These are phyloP conservation scores for Gymnocheta viridis DNA, from an alignment of 2,888 invertebrate species.

Conservation along the genomic window DNA sequence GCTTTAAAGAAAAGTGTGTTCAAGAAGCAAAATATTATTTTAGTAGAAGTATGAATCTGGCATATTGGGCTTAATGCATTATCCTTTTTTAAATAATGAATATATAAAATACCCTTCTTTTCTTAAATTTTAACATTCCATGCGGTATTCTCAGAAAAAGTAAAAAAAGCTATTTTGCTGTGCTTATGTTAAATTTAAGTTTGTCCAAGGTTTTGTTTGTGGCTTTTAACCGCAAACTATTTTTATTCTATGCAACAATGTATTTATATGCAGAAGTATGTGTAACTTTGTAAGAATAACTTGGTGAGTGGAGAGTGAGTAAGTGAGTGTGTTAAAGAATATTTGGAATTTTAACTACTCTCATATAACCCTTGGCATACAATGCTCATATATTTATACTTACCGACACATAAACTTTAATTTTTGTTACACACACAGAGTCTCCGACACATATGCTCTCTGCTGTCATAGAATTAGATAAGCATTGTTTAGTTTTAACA, in stretches of 20 bases:
- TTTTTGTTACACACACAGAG: not conserved
- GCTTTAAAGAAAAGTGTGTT: too few relatives aligned
- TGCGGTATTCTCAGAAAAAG: too few relatives aligned
- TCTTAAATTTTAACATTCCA: too few relatives aligned
- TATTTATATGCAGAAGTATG: constrained; percentile 8
- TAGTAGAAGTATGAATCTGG: too few relatives aligned
- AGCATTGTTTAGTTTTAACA: constrained; percentile 65
- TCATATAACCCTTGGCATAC: constrained; percentile 57
- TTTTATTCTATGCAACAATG: constrained; percentile 43
- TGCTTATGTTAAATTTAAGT: constrained; percentile 41
- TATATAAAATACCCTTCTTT: too few relatives aligned
- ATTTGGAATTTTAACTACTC: constrained; percentile 33
- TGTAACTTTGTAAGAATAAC: constrained; percentile 16
- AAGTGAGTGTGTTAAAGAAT: constrained; percentile 23
- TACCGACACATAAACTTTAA: constrained; percentile 11
- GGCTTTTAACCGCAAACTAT: constrained; percentile 60
- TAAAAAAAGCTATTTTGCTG: not conserved
- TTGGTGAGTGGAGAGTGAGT: not conserved
- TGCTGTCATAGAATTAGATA: constrained; percentile 53
- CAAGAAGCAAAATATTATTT: too few relatives aligned
- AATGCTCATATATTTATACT: constrained; percentile 29
- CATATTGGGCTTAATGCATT: too few relatives aligned
- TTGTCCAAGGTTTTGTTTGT: constrained; percentile 61
- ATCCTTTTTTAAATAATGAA: too few relatives aligned
- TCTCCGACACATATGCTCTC: not conserved